Percentiles rank a stretch among this genome's conserved stretches.
These are phyloP conservation scores for Liopterus haemorrhoidalis DNA, from an alignment of 2,888 invertebrate genomes.

Conservation along the genomic window DNA sequence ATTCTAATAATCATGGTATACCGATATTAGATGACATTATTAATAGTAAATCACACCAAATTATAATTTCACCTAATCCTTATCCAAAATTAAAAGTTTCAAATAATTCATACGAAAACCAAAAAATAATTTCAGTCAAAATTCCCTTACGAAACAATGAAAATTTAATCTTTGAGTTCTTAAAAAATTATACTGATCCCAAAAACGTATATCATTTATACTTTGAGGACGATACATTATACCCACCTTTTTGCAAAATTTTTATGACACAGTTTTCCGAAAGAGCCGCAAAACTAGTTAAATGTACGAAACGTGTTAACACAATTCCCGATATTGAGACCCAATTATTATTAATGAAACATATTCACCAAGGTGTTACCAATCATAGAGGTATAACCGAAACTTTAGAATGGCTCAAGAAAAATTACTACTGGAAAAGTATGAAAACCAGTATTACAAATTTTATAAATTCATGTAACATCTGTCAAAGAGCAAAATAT, in stretches of 20 bases:
- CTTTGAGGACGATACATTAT: not conserved
- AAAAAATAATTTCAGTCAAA: not conserved
- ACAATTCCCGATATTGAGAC: no score
- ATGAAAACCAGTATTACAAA: slow-evolving; percentile 9
- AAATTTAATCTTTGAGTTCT: not conserved
- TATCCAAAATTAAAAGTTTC: not conserved
- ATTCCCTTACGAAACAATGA: not conserved
- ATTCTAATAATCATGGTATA: not conserved
- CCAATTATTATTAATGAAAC: no score
- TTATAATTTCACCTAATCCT: not conserved
- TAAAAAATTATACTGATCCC: no score
- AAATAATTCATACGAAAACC: not conserved
- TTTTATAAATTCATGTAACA: slow-evolving; percentile 20
- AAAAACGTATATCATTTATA: no score
- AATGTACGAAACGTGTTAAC: no score
- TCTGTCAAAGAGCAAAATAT: no score
- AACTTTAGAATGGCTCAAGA: slow-evolving; percentile 12
- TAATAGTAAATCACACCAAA: no score
- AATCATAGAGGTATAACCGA: slow-evolving; percentile 18
- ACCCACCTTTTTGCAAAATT: not conserved
- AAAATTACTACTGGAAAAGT: slow-evolving; percentile 18
- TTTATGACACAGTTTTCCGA: not conserved
- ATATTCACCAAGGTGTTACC: slow-evolving; percentile 20
- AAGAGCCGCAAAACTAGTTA: no score
- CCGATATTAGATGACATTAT: no score